Percentiles rank a stretch among this genome's conserved stretches.
Conservation (phyloP, 2,888 invertebrate species). For the Heliconius hortense region DNA sequence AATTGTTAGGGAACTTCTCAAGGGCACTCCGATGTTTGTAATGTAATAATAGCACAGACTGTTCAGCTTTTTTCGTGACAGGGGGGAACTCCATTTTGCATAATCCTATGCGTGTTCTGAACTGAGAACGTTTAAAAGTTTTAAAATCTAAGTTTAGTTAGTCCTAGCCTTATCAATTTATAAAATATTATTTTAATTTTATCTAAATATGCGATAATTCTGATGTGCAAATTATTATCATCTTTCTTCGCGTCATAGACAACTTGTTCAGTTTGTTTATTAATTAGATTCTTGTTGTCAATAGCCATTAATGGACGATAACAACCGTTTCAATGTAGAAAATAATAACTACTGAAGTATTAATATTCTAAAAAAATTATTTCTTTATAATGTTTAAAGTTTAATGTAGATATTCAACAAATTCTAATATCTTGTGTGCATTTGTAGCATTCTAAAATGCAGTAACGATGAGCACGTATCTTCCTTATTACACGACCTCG, state of each 20-base stretch:
- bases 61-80: constrained; percentile 59
- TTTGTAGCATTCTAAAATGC: constrained; percentile 60
- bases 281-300: background rate
- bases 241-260: constrained; percentile 37
- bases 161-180: constrained; percentile 18
- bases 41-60: constrained; percentile 76
- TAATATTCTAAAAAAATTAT: background rate
- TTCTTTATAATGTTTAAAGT: background rate
- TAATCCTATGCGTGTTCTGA: constrained; percentile 49
- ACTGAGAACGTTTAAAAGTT: constrained; percentile 35
- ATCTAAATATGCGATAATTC: constrained; percentile 33
- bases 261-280: constrained; percentile 40
- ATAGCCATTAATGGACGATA: background rate
- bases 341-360: background rate
- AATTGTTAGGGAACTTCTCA: constrained; percentile 75
- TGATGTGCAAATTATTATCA: constrained; percentile 42
- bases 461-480: constrained; percentile 59
- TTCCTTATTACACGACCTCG: constrained; percentile 59
- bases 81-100: constrained; percentile 58
- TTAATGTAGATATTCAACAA: background rate
- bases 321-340: background rate
- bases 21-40: constrained; percentile 73
- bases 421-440: constrained; percentile 43
- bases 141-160: constrained; percentile 25
- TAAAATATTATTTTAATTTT: constrained; percentile 23